Percentiles rank a stretch among this genome's conserved stretches.
phyloP scores from a whole-genome alignment of 2,797 vertebrate species.

The Spheniscus humboldti region DNA sequence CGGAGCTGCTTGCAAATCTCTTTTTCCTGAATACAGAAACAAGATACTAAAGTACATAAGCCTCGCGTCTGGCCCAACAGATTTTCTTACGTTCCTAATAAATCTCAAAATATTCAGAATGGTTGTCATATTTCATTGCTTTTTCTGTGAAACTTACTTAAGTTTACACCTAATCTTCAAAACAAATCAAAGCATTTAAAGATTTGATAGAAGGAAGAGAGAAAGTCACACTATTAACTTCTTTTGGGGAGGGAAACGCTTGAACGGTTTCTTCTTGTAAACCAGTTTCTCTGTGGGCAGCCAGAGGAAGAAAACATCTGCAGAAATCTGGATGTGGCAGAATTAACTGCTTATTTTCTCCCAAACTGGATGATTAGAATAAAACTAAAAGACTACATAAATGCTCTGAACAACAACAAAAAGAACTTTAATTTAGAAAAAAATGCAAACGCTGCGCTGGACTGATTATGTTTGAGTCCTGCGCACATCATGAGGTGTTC shows the following conservation, averaged over 20 bases:
- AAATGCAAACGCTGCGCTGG: neutral
- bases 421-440: neutral
- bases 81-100: neutral
- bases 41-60: neutral
- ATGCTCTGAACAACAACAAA: neutral
- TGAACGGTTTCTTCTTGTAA: neutral
- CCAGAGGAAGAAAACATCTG: neutral
- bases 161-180: neutral
- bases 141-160: neutral
- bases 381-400: neutral
- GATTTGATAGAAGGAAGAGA: neutral
- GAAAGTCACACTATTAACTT: neutral
- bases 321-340: neutral
- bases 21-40: neutral
- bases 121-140: neutral
- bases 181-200: neutral
- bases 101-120: neutral
- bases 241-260: neutral
- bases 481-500: neutral
- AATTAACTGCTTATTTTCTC: neutral
- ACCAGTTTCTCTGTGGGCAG: neutral
- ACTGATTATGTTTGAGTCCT: neutral
- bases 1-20: neutral
- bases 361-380: neutral
- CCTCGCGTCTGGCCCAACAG: neutral